These are phyloP conservation scores for Lepas anatifera DNA, from an alignment of 2,888 invertebrate species.

Conservation along the genomic window DNA sequence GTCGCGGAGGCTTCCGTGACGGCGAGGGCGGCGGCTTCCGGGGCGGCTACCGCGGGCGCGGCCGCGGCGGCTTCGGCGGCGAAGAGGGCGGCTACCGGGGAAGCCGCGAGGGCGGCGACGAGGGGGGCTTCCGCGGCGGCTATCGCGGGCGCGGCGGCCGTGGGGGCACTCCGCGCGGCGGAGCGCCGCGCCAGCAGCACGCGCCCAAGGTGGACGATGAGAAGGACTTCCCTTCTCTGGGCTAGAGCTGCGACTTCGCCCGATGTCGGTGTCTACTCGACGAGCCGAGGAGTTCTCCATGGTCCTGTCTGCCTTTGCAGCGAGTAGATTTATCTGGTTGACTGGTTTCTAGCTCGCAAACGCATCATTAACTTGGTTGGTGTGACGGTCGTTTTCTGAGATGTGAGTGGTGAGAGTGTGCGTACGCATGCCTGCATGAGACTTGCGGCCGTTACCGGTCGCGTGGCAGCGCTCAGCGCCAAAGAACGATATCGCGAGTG, in stretches of 20 bases:
- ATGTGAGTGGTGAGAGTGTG: no score
- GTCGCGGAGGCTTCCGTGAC: conserved; percentile 35
- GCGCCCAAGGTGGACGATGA: conserved; percentile 86
- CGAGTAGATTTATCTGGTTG: neutral
- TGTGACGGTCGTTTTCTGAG: no score
- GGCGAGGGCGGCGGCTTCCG: conserved; percentile 31
- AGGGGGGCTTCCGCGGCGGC: conserved; percentile 27
- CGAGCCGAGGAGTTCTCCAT: neutral
- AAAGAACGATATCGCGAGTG: no score
- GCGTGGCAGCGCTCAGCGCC: no score
- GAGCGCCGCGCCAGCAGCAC: conserved; percentile 28
- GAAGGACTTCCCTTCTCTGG: conserved; percentile 87
- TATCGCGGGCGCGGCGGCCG: conserved; percentile 25
- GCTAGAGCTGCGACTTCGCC: conserved; percentile 40
- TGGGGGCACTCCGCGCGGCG: conserved; percentile 18
- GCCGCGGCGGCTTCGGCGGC: conserved; percentile 31
- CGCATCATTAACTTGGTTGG: no score
- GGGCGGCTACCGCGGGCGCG: conserved; percentile 30
- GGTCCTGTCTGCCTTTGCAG: neutral
- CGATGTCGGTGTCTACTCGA: neutral
- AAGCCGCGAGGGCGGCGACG: conserved; percentile 28
- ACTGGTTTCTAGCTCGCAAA: no score
- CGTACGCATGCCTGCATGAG: no score
- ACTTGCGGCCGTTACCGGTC: no score
- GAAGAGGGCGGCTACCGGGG: conserved; percentile 21